Percentiles rank a stretch among this genome's conserved stretches.
phyloP scores from a whole-genome alignment of 2,113 vertebrate genomes.

The Myotis lucifugus region DNA sequence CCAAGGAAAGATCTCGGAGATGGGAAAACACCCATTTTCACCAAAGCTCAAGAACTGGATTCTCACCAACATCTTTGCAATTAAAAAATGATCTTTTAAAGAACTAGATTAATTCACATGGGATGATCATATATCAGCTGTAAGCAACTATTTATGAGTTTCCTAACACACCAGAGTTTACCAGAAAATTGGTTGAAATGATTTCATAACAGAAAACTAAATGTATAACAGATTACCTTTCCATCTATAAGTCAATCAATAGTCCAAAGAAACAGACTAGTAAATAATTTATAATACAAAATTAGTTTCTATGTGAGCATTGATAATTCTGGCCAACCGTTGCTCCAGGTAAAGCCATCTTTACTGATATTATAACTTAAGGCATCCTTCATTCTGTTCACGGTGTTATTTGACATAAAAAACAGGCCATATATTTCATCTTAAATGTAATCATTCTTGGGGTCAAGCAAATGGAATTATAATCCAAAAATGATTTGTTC shows the following conservation, averaged over 20 bases:
- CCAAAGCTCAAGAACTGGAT: conserved; percentile 6
- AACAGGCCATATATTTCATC: background rate
- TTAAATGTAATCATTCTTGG: background rate
- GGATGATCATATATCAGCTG: background rate
- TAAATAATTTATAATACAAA: background rate
- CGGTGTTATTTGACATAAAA: conserved; percentile 26
- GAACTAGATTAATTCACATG: background rate
- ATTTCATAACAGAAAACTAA: conserved; percentile 51
- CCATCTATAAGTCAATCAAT: background rate
- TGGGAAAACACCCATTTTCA: background rate
- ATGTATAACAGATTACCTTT: background rate
- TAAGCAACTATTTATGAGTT: background rate
- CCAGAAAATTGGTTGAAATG: background rate
- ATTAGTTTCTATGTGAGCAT: background rate
- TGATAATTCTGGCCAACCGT: background rate
- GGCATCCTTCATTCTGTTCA: background rate
- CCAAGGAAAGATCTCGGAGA: background rate
- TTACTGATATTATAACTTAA: background rate
- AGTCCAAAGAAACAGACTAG: conserved; percentile 39
- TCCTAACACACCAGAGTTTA: background rate
- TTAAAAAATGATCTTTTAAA: conserved; percentile 11
- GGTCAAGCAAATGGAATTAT: background rate
- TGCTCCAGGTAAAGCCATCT: background rate
- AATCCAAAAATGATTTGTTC: background rate
- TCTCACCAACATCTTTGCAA: background rate